Conservation (phyloP, 2,888 invertebrate species). For the Fragum whitleyi region DNA sequence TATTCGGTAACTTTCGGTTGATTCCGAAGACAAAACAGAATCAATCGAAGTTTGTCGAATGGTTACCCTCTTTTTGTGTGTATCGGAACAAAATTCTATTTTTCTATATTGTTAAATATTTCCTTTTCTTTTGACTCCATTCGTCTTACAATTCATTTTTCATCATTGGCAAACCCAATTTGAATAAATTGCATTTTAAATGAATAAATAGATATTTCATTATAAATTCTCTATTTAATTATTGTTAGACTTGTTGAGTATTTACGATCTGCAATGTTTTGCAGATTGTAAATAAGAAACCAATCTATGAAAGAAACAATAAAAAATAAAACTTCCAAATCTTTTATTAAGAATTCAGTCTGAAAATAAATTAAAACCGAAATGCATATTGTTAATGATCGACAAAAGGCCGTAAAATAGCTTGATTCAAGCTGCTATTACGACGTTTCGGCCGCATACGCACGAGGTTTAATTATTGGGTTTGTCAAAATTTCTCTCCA, state of each 20-base stretch:
- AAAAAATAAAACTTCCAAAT: not conserved
- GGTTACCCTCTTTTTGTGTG: not conserved
- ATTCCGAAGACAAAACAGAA: not conserved
- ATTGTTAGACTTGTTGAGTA: not conserved
- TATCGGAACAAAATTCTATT: slow-evolving; percentile 18
- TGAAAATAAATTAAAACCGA: no score
- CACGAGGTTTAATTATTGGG: not conserved
- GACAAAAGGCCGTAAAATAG: no score
- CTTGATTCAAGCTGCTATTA: no score
- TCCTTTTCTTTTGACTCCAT: not conserved
- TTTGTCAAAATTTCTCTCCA: not conserved
- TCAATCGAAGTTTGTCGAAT: not conserved
- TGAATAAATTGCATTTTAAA: not conserved
- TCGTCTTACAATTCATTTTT: slow-evolving; percentile 3
- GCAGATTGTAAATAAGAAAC: not conserved
- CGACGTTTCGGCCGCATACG: no score
- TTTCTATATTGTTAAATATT: slow-evolving; percentile 23
- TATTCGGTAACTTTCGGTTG: not conserved
- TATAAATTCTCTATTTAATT: no score
- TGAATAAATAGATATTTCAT: no score
- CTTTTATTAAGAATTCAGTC: no score
- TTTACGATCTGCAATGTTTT: not conserved
- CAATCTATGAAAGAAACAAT: not conserved
- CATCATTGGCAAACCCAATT: not conserved
- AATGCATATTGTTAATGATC: no score